These are phyloP conservation scores for Epistrophe grossulariae DNA, from an alignment of 2,888 invertebrate genomes.

Conservation along the genomic window DNA sequence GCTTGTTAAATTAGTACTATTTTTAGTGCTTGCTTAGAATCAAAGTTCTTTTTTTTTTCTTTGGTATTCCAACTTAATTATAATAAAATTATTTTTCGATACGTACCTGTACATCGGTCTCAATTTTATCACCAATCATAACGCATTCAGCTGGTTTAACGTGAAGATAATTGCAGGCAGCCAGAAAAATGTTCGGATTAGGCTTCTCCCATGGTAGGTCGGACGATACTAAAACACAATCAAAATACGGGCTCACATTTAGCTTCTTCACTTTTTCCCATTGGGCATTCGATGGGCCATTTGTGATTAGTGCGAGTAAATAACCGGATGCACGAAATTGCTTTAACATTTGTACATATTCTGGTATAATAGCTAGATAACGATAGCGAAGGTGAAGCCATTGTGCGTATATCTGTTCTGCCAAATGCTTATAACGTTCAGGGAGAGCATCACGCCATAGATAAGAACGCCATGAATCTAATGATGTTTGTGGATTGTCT, in stretches of 20 bases:
- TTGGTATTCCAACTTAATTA: slow-evolving; percentile 42
- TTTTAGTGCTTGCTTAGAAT: slow-evolving; percentile 58
- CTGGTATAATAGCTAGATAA: slow-evolving; percentile 88
- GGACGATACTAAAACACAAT: slow-evolving; percentile 92
- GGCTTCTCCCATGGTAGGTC: slow-evolving; percentile 95
- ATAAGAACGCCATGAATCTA: slow-evolving; percentile 91
- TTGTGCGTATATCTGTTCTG: slow-evolving; percentile 89
- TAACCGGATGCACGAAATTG: slow-evolving; percentile 89
- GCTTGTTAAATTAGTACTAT: slow-evolving; percentile 49
- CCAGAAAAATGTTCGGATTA: slow-evolving; percentile 91
- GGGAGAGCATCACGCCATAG: slow-evolving; percentile 92
- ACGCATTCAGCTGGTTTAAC: slow-evolving; percentile 91
- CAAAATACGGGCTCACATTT: slow-evolving; percentile 89
- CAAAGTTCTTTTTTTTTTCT: slow-evolving; percentile 48
- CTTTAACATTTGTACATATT: slow-evolving; percentile 88
- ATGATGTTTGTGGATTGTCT: slow-evolving; percentile 89
- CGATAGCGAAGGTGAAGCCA: slow-evolving; percentile 93
- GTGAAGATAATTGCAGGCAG: slow-evolving; percentile 90
- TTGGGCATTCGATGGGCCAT: slow-evolving; percentile 93
- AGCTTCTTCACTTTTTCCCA: slow-evolving; percentile 94
- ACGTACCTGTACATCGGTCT: slow-evolving; percentile 91
- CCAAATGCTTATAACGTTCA: slow-evolving; percentile 88
- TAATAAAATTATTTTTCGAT: slow-evolving; percentile 49
- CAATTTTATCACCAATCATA: slow-evolving; percentile 95
- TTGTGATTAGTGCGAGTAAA: slow-evolving; percentile 92